phyloP scores from a whole-genome alignment of 92 coral and sea anemone species.

The Porites cylindrica region DNA sequence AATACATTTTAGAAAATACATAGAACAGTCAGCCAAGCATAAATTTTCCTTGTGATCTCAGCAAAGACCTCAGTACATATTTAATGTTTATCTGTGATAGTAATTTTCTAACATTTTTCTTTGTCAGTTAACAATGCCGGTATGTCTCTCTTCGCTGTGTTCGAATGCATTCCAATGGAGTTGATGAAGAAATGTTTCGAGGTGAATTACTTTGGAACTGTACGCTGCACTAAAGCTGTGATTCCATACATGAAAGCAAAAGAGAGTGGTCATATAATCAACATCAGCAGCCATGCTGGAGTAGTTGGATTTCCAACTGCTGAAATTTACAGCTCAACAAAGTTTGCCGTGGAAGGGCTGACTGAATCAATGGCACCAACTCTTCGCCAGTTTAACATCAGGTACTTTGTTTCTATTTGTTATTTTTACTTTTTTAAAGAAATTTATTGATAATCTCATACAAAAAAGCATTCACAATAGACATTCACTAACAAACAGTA shows the following conservation, averaged over 20 bases:
- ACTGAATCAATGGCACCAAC: slow-evolving; percentile 81
- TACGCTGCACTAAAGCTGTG: slow-evolving; percentile 80
- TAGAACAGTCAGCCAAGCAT: too few relatives aligned
- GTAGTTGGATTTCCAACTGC: slow-evolving; percentile 71
- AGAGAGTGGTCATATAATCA: slow-evolving; percentile 75
- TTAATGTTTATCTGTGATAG: too few relatives aligned
- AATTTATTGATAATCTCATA: too few relatives aligned
- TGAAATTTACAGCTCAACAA: slow-evolving; percentile 77
- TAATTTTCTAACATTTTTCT: neutral
- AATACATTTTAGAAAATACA: too few relatives aligned
- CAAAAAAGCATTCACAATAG: too few relatives aligned
- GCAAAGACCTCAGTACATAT: too few relatives aligned
- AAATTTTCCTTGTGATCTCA: too few relatives aligned
- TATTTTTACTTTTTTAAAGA: too few relatives aligned
- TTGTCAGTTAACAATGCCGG: slow-evolving; percentile 91
- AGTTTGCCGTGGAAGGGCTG: slow-evolving; percentile 89
- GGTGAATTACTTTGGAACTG: slow-evolving; percentile 81
- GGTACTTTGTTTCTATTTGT: slow-evolving; percentile 23
- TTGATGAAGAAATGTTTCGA: slow-evolving; percentile 63
- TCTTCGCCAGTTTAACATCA: slow-evolving; percentile 72
- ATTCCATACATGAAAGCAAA: slow-evolving; percentile 83
- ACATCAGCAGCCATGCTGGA: slow-evolving; percentile 78
- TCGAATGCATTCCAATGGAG: slow-evolving; percentile 71
- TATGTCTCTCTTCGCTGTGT: slow-evolving; percentile 51
- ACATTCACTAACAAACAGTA: too few relatives aligned